Evolutionary conservation across 2,797 vertebrate species (phyloP).

Genomic region (Squalus acanthias): DNA sequence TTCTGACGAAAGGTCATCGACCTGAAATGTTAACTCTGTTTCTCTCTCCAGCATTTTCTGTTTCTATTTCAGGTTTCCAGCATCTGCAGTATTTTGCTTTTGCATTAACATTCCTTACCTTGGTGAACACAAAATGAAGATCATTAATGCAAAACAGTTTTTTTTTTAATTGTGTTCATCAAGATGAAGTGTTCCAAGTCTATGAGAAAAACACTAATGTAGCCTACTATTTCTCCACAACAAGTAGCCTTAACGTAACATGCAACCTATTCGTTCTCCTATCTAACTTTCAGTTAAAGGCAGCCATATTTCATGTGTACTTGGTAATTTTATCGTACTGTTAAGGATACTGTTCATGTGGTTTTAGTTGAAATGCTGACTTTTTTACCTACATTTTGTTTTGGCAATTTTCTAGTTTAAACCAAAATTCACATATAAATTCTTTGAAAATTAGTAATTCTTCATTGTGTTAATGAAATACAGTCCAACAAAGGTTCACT

Average conservation of each 20-base stretch:
- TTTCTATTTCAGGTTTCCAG: too few relatives aligned
- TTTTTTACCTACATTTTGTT: not conserved
- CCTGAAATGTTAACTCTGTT: too few relatives aligned
- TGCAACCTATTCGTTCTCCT: not conserved
- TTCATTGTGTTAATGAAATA: not conserved
- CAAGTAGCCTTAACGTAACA: not conserved
- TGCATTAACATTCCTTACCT: not conserved
- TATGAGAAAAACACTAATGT: not conserved
- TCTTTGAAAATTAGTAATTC: not conserved
- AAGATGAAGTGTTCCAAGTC: not conserved
- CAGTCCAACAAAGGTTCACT: not conserved
- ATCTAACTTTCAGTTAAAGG: not conserved
- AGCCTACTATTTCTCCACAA: not conserved
- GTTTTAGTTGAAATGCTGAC: not conserved
- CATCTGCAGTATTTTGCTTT: too few relatives aligned
- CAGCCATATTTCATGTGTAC: not conserved
- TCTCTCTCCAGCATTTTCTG: too few relatives aligned
- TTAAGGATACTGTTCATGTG: not conserved
- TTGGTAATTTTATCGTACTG: not conserved
- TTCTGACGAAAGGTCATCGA: too few relatives aligned
- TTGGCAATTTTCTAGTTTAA: not conserved
- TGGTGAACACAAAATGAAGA: not conserved
- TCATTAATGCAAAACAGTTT: too few relatives aligned
- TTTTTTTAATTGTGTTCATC: too few relatives aligned
- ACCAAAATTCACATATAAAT: not conserved